Percentiles rank a stretch among this genome's conserved stretches.
These are phyloP conservation scores for Mormyrus hasselquistii DNA, from an alignment of 2,797 vertebrate genomes.

Conservation along the genomic window DNA sequence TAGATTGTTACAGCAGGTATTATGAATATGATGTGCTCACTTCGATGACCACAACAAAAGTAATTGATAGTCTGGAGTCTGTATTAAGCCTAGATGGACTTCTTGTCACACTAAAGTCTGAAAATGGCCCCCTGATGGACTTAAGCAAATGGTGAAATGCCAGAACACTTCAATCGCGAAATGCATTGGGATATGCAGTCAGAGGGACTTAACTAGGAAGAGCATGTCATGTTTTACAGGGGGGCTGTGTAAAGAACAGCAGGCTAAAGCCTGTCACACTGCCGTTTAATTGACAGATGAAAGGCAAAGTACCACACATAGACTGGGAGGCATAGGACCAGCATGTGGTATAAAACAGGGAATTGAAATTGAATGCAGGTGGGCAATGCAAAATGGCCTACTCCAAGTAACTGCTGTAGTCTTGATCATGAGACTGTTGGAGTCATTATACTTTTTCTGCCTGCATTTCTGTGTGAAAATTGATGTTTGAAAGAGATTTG, in stretches of 20 bases:
- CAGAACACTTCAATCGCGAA: neutral
- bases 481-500: neutral
- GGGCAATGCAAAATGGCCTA: neutral
- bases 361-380: neutral
- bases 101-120: conserved; percentile 8
- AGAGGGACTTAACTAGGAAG: neutral
- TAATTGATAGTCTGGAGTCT: conserved; percentile 25
- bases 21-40: conserved; percentile 18
- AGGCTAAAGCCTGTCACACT: neutral
- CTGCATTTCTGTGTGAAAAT: neutral
- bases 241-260: neutral
- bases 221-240: neutral
- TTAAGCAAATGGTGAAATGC: neutral
- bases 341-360: neutral
- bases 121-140: conserved; percentile 11
- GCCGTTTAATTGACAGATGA: neutral
- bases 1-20: conserved; percentile 22
- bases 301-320: neutral
- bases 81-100: conserved; percentile 11
- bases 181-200: neutral
- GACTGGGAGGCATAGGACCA: neutral
- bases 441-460: neutral
- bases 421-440: neutral
- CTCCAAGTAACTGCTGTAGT: neutral
- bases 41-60: conserved; percentile 20